phyloP scores from a whole-genome alignment of 2,888 invertebrate species.

The Ichneumon xanthorius region DNA sequence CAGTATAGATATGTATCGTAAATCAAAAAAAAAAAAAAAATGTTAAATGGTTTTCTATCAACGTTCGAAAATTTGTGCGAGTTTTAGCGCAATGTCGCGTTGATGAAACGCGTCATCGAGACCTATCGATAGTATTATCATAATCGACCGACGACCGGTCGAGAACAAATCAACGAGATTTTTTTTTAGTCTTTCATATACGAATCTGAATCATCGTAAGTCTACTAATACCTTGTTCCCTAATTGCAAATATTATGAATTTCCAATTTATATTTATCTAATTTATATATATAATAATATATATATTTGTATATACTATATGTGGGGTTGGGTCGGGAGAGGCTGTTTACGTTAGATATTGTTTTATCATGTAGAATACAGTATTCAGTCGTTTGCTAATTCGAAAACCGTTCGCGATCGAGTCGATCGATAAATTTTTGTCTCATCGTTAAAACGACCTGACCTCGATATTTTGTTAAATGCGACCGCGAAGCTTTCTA shows the following conservation, averaged over 20 bases:
- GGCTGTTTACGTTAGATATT: constrained; percentile 68
- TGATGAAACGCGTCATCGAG: constrained; percentile 30
- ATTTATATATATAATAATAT: constrained; percentile 58
- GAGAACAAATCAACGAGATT: constrained; percentile 40
- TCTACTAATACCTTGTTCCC: constrained; percentile 77
- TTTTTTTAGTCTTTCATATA: constrained; percentile 34
- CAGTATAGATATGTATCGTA: constrained; percentile 31
- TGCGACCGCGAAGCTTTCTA: constrained; percentile 18
- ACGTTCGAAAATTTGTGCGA: constrained; percentile 54
- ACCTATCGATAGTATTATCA: constrained; percentile 37
- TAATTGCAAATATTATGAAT: constrained; percentile 75
- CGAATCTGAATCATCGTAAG: constrained; percentile 54
- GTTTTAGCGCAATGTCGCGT: constrained; percentile 36
- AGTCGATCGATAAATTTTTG: constrained; percentile 44
- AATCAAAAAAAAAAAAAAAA: neutral
- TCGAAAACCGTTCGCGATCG: constrained; percentile 72
- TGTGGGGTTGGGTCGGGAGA: constrained; percentile 50
- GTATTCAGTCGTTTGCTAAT: constrained; percentile 78
- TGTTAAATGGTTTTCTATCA: constrained; percentile 20
- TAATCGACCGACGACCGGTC: constrained; percentile 37
- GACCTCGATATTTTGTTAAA: neutral
- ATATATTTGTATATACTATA: constrained; percentile 58
- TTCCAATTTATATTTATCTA: constrained; percentile 70
- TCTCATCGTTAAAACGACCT: constrained; percentile 15
- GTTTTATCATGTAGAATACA: constrained; percentile 74